Conservation (phyloP, 2,888 invertebrate species). For the Arctia plantaginis region DNA sequence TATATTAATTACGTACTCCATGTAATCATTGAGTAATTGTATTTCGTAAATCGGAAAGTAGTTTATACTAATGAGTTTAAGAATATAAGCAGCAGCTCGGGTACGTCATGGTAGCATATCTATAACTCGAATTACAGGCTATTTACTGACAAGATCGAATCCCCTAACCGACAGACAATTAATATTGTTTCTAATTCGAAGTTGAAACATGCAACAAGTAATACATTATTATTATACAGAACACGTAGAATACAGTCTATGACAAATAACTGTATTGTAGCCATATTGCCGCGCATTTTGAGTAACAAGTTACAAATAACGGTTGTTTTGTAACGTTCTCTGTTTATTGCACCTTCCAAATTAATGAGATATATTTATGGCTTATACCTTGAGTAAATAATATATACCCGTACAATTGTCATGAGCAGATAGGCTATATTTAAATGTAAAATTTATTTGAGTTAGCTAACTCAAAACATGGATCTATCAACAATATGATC, state of each 20-base stretch:
- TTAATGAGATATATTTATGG: neutral
- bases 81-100: no score
- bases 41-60: no score
- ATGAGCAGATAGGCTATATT: neutral
- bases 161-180: no score
- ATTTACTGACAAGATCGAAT: no score
- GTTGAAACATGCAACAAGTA: neutral
- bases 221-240: neutral
- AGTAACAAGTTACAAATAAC: slow-evolving; percentile 11
- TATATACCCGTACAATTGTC: no score
- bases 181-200: neutral
- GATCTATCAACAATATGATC: no score
- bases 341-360: neutral
- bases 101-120: no score
- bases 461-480: neutral
- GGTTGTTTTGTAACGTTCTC: neutral
- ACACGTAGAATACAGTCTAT: slow-evolving; percentile 1
- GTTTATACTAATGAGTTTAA: no score
- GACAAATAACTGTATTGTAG: slow-evolving; percentile 5
- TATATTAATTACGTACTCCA: no score
- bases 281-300: slow-evolving; percentile 14
- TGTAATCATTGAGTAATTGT: no score
- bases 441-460: neutral
- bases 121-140: no score
- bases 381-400: neutral